Conservation (phyloP, 2,113 vertebrate species). For the Chunga burmeisteri region DNA sequence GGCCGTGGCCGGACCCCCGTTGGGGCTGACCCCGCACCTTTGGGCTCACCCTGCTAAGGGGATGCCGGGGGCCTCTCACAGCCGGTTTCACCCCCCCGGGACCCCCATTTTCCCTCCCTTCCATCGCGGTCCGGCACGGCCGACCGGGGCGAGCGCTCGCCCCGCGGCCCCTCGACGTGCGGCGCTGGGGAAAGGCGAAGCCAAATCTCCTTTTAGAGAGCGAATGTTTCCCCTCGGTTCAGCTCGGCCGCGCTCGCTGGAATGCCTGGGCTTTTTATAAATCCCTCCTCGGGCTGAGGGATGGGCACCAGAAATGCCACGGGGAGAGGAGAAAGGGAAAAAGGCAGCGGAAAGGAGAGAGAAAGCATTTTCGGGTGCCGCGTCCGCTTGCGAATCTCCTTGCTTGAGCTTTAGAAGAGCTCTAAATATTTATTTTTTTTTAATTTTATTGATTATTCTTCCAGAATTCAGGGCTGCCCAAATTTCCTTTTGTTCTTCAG, state of each 20-base stretch:
- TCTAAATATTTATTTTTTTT: background rate
- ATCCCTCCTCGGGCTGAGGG: background rate
- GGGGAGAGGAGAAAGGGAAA: background rate
- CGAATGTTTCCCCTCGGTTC: constrained; percentile 20
- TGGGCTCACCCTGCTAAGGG: rapidly evolving
- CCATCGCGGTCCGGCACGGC: background rate
- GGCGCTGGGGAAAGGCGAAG: background rate
- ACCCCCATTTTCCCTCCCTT: background rate
- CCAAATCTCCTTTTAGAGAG: constrained; percentile 57
- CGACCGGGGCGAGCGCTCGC: background rate
- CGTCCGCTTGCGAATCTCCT: background rate
- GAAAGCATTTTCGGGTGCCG: rapidly evolving
- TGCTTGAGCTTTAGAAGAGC: background rate
- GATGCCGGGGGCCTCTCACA: rapidly evolving
- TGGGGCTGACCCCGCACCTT: rapidly evolving
- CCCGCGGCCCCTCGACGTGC: constrained; percentile 28
- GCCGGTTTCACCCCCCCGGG: rapidly evolving
- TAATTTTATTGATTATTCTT: background rate
- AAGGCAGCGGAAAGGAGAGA: background rate
- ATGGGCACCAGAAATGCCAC: constrained; percentile 10
- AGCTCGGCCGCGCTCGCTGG: background rate
- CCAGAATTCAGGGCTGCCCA: background rate
- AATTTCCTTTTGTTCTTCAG: constrained; percentile 21
- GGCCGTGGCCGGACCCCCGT: rapidly evolving
- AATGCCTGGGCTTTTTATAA: constrained; percentile 38